These are phyloP conservation scores for Bombus waltoni DNA, from an alignment of 1,140 invertebrate species.

Conservation along the genomic window DNA sequence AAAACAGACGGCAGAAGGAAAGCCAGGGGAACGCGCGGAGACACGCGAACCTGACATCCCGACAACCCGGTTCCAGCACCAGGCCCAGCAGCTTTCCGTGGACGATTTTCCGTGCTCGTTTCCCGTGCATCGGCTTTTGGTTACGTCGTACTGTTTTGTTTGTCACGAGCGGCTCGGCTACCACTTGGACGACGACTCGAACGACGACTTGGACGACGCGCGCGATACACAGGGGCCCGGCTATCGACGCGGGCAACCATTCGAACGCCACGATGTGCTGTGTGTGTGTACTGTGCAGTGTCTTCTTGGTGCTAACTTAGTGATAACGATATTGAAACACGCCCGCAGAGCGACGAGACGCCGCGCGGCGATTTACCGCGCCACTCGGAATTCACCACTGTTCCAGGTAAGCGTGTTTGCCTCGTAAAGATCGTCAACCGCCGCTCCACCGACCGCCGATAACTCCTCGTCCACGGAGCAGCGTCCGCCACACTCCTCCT, in stretches of 20 bases:
- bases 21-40: not conserved
- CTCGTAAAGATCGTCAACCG: not conserved
- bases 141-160: not conserved
- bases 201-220: not conserved
- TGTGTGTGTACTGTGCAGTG: conserved; percentile 82
- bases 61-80: no score
- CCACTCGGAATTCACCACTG: conserved; percentile 32
- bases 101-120: not conserved
- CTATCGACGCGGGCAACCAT: conserved; percentile 42
- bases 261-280: conserved; percentile 76
- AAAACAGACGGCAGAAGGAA: not conserved
- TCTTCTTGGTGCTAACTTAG: conserved; percentile 80
- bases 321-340: conserved; percentile 71
- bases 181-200: not conserved
- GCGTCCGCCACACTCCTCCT: fast-evolving
- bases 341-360: conserved; percentile 14
- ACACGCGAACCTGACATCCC: not conserved
- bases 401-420: conserved; percentile 46
- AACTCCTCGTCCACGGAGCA: not conserved
- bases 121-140: not conserved
- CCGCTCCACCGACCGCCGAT: no score
- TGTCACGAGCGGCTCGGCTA: not conserved
- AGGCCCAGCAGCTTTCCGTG: no score
- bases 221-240: not conserved
- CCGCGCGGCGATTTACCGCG: conserved; percentile 46